Conservation (phyloP, 2,888 invertebrate genomes). For the Acanthosoma haemorrhoidale region DNA sequence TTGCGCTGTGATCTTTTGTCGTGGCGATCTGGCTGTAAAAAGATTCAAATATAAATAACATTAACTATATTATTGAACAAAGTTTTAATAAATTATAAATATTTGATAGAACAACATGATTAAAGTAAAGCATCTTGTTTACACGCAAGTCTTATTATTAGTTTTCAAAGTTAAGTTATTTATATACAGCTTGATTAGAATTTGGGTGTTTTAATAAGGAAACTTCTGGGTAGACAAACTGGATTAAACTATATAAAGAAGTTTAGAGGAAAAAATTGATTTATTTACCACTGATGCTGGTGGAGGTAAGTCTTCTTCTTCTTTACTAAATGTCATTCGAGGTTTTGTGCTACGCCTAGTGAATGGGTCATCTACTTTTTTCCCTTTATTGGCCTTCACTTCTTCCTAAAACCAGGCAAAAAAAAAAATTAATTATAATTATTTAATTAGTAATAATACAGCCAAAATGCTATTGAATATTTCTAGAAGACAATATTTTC, state of each 20-base stretch:
- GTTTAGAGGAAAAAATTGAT: too few species aligned
- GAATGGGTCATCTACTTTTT: slow-evolving; percentile 80
- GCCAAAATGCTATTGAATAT: neutral
- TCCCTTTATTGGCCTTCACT: slow-evolving; percentile 65
- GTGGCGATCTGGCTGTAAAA: neutral
- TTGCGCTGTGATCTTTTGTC: slow-evolving; percentile 1
- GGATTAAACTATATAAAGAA: neutral
- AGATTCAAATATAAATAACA: neutral
- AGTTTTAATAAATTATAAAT: neutral
- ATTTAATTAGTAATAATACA: neutral
- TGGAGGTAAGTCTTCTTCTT: slow-evolving; percentile 42
- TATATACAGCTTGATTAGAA: neutral
- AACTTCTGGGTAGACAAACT: too few species aligned
- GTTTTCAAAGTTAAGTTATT: too few species aligned
- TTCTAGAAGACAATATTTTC: neutral
- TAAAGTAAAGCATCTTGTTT: too few species aligned
- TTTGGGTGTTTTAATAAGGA: neutral
- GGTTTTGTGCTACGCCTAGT: slow-evolving; percentile 84
- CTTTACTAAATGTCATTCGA: slow-evolving; percentile 67
- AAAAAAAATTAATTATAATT: neutral
- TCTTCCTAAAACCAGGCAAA: slow-evolving; percentile 48
- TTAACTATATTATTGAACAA: neutral
- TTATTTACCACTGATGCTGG: slow-evolving; percentile 1
- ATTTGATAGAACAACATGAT: too few species aligned
- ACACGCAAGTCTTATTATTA: too few species aligned